Conservation (phyloP, 1,140 invertebrate species). For the Ganaspis sp. region DNA sequence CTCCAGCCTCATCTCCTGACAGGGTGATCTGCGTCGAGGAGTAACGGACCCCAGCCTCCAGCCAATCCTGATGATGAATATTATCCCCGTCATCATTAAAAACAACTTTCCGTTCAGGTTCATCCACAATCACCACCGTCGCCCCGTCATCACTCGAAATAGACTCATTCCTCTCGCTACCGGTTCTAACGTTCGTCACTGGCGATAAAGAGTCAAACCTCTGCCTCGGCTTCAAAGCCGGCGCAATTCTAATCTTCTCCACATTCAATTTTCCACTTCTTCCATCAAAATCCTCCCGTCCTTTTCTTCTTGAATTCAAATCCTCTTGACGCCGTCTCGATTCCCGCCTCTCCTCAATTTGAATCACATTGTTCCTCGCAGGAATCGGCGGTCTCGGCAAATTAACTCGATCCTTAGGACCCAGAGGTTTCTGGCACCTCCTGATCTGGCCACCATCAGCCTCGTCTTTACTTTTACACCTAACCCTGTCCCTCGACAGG, state of each 20-base stretch:
- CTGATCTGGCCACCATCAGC: neutral
- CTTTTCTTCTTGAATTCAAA: too few relatives aligned
- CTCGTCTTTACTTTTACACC: neutral
- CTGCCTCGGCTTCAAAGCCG: neutral
- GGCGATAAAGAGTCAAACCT: constrained; percentile 32
- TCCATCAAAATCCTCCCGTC: neutral
- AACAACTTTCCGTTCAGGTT: constrained; percentile 57
- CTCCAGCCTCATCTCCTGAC: constrained; percentile 58
- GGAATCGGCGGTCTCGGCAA: neutral
- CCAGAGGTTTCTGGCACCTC: neutral
- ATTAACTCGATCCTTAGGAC: neutral
- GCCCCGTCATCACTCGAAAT: constrained; percentile 62
- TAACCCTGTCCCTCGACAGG: neutral
- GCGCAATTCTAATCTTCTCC: neutral
- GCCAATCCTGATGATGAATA: constrained; percentile 72
- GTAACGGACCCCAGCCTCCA: constrained; percentile 72
- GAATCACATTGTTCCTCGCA: neutral
- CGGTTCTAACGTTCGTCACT: constrained; percentile 31
- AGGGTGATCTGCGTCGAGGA: constrained; percentile 73
- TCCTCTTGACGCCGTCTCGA: too few relatives aligned
- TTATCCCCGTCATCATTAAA: constrained; percentile 62
- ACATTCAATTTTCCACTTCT: neutral
- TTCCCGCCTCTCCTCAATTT: neutral
- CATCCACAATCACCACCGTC: constrained; percentile 69
- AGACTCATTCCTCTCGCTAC: constrained; percentile 38